Percentiles rank a stretch among this genome's conserved stretches.
phyloP scores from a whole-genome alignment of 2,888 invertebrate genomes.

The Bibio marci region DNA sequence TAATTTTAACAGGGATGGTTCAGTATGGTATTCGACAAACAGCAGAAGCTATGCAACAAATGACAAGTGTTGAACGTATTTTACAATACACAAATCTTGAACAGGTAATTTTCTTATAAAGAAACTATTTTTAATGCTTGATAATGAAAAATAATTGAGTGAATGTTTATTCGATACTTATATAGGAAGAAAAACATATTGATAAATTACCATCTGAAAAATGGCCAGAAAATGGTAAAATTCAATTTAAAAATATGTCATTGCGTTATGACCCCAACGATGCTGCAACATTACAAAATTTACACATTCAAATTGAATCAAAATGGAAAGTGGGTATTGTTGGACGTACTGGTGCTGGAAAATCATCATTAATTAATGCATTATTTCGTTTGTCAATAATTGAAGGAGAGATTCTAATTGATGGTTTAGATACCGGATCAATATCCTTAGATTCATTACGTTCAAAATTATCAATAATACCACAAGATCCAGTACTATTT shows the following conservation, averaged over 20 bases:
- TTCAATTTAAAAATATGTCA: constrained; percentile 31
- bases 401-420: constrained; percentile 51
- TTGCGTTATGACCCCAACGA: constrained; percentile 35
- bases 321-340: constrained; percentile 42
- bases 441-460: constrained; percentile 55
- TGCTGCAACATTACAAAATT: constrained; percentile 36
- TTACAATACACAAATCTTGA: constrained; percentile 40
- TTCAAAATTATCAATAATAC: constrained; percentile 64
- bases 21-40: constrained; percentile 53
- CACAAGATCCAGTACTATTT: constrained; percentile 69
- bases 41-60: constrained; percentile 43
- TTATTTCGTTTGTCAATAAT: constrained; percentile 59
- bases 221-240: constrained; percentile 35
- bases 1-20: constrained; percentile 52
- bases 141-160: background rate
- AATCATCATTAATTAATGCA: constrained; percentile 42
- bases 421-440: constrained; percentile 41
- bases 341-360: constrained; percentile 46
- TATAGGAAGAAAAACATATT: constrained; percentile 23
- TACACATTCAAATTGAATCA: constrained; percentile 29
- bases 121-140: background rate
- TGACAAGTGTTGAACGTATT: constrained; percentile 49
- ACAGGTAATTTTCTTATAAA: constrained; percentile 18
- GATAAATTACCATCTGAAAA: constrained; percentile 8
- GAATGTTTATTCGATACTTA: background rate